Percentiles rank a stretch among this genome's conserved stretches.
These are phyloP conservation scores for Orthosia incerta DNA, from an alignment of 2,888 invertebrate species.

Conservation along the genomic window DNA sequence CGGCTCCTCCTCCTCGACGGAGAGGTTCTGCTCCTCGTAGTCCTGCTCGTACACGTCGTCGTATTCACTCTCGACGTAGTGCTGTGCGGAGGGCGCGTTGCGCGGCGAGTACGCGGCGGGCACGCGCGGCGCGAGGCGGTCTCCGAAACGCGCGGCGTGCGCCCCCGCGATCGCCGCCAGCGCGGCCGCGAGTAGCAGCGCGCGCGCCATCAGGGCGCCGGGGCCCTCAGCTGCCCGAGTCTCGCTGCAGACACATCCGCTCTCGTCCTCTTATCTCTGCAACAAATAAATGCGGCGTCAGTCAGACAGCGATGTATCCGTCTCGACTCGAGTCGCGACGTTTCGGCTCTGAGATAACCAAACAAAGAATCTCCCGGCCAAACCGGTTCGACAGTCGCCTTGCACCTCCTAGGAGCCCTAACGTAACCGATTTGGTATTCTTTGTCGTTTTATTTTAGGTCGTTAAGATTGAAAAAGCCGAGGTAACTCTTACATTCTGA, in stretches of 20 bases:
- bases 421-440: slow-evolving; percentile 84
- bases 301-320: slow-evolving; percentile 70
- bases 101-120: slow-evolving; percentile 84
- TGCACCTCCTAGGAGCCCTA: slow-evolving; percentile 84
- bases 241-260: slow-evolving; percentile 82
- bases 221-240: slow-evolving; percentile 83
- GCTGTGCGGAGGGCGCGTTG: slow-evolving; percentile 76
- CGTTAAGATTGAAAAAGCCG: slow-evolving; percentile 76
- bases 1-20: slow-evolving; percentile 73
- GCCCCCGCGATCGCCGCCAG: slow-evolving; percentile 78
- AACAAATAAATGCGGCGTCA: slow-evolving; percentile 76
- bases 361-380: slow-evolving; percentile 83
- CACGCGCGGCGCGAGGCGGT: slow-evolving; percentile 85
- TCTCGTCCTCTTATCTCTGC: slow-evolving; percentile 77
- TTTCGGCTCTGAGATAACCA: slow-evolving; percentile 79
- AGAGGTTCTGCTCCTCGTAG: slow-evolving; percentile 77
- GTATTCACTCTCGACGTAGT: slow-evolving; percentile 79
- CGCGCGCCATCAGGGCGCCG: slow-evolving; percentile 85
- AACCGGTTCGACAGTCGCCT: slow-evolving; percentile 85
- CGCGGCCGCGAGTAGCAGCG: slow-evolving; percentile 82
- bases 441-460: slow-evolving; percentile 83
- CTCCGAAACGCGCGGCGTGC: slow-evolving; percentile 83
- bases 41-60: slow-evolving; percentile 82
- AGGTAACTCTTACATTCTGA: slow-evolving; percentile 69
- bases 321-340: slow-evolving; percentile 73